Percentiles rank a stretch among this genome's conserved stretches.
phyloP scores from a whole-genome alignment of 2,113 vertebrate species.

The Romanogobio albipinnatus region DNA sequence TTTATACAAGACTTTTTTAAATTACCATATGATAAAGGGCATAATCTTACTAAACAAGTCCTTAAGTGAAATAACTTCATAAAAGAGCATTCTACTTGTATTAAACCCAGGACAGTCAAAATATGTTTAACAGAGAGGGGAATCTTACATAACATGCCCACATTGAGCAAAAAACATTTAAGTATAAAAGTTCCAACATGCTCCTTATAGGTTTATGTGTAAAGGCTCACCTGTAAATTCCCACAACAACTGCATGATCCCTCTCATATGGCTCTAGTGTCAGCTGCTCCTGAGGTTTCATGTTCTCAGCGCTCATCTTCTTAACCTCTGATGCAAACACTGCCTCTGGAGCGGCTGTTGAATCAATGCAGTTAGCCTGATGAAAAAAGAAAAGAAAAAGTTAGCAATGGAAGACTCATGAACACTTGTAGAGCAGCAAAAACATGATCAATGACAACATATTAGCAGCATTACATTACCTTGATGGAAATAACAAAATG shows the following conservation, averaged over 20 bases:
- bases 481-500: slow-evolving; percentile 96
- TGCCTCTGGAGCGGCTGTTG: slow-evolving; percentile 88
- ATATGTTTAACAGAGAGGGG: too few species aligned
- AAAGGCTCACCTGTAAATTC: slow-evolving; percentile 86
- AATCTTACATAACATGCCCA: too few species aligned
- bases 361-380: slow-evolving; percentile 94
- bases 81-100: too few species aligned
- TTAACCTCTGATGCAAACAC: slow-evolving; percentile 92
- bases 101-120: too few species aligned
- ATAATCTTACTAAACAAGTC: too few species aligned
- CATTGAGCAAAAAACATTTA: background rate
- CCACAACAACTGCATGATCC: slow-evolving; percentile 92
- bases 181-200: background rate
- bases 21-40: too few species aligned
- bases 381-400: background rate
- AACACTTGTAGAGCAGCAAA: background rate
- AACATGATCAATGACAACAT: background rate
- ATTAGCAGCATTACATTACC: slow-evolving; percentile 66
- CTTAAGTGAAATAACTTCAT: too few species aligned
- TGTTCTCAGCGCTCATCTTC: slow-evolving; percentile 91
- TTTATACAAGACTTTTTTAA: too few species aligned
- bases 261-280: slow-evolving; percentile 93
- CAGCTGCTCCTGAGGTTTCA: slow-evolving; percentile 94
- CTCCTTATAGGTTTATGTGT: background rate
- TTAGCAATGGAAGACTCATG: background rate